Evolutionary conservation across 2,888 invertebrate species (phyloP), one percentile per base, ranked within the genome.

Genomic region (Eupithecia dodoneata): DNA sequence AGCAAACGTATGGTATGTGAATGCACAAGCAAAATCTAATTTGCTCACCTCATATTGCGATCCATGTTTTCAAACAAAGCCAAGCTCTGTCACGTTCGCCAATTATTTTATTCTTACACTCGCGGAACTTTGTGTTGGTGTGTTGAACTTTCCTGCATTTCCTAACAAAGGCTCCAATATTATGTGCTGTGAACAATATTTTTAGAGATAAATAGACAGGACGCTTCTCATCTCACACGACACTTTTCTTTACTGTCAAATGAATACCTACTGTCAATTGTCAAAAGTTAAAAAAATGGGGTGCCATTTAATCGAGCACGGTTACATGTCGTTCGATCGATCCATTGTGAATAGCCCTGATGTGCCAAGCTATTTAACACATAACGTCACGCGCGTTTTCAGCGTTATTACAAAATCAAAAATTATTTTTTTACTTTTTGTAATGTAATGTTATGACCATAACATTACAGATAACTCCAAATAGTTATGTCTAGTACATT

Each of bases 31-130:
- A 88, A 84, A 88, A 88, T 86, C 82, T 84, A 85, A 45, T 77
- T 42, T 49, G 72, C 93, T 90, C 87, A 94, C 95, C 95, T 94
- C 93, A 94, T 92, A 93, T 90, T 94, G 86, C 94, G 92, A 86
- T 94, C 94, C 93, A 94, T 94, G 81, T 87, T 91, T 86, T 83
- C 80, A 85, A 86, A 85, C 84, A 86, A 84, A 83, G 80, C 78
- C 74, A 72, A 80, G 77, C 71, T 74, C 75, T 72, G 79, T 71
- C 67, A 73, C 80, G 66, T 79, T 75, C 55, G 73, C 79, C 82
- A 72, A 76, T 69, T 69, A 69, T 69, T 79, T 81, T 75, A 79
- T 47, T 70, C 55, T 78, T 15, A 67, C 71, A 65, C 66, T 72
- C 73, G 82, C 84, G 85, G 80, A 85, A 84, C 85, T 87, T 87